Evolutionary conservation across 2,888 invertebrate species (phyloP), one percentile per base, ranked within the genome.

Genomic region (Taphrorychus bicolor): DNA sequence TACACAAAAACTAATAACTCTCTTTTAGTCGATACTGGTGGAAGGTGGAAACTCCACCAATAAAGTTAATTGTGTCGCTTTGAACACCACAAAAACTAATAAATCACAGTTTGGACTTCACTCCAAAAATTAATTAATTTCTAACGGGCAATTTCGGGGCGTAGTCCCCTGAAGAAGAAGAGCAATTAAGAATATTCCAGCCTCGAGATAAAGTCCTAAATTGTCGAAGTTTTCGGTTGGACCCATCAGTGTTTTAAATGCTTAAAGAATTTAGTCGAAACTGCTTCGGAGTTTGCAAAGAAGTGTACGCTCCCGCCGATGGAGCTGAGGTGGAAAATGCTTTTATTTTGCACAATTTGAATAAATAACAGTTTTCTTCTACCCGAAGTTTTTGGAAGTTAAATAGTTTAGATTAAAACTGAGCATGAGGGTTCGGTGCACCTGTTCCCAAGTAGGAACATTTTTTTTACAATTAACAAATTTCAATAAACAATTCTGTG

Each of bases 181-280:
- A 54, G 59, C 19, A 65, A 59, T 65, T 65, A 65, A 59, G 54
- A 65, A 65, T 65, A 54, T 62, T 62, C 45, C 54, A 56, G 54
- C 45, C 42, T 54, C 48, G 18, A 62, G 54, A 54, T 62, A 62
- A 62, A 52, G 54, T 59, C 32, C 32, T 32, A 32, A 32, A 32
- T 52, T 52, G 52, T 22, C 52, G 22, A 52, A 52, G 22, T 52
- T 52, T 52, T 22, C 9, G 23, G 52, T 52, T 52, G 22, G 52
- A 22, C 52, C 52, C 52, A 52, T 32, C 32, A 32, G 32, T 32
- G 32, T 32, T 32, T 32, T n/a, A n/a, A 32, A 32, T 32, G 32
- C 32, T 32, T 32, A 32, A 32, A 32, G 32, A 32, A 32, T 32
- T 32, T 32, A 9, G 32, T 32, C 32, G 32, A 32, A 32, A 32